Conservation (phyloP, 2,113 vertebrate species). For the Aythya baeri region DNA sequence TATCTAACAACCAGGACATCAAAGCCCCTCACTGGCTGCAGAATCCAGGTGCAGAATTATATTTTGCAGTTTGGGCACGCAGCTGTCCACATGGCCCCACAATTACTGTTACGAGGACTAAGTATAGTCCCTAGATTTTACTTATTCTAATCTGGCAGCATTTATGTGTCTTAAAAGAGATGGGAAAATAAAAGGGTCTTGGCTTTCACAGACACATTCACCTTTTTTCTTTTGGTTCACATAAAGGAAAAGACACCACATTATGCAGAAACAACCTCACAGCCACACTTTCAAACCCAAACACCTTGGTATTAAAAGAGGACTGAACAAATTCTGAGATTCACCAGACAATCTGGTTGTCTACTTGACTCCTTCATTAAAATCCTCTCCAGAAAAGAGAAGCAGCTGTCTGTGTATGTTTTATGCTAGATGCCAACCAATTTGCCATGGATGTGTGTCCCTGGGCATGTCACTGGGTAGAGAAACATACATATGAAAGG, state of each 20-base stretch:
- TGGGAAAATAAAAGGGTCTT: not conserved
- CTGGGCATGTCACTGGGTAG: not conserved
- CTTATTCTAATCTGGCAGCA: not conserved
- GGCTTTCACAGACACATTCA: not conserved
- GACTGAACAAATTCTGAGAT: not conserved
- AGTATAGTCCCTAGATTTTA: not conserved
- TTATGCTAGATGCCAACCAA: not conserved
- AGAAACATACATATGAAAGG: not conserved
- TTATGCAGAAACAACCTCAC: not conserved
- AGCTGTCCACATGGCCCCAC: not conserved
- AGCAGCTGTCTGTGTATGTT: not conserved
- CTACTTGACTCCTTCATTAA: not conserved
- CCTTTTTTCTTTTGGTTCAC: not conserved
- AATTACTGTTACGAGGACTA: not conserved
- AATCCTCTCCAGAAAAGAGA: not conserved
- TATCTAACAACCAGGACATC: not conserved
- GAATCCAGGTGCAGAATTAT: not conserved
- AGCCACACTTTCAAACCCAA: not conserved
- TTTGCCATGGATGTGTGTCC: not conserved
- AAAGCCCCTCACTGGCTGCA: not conserved
- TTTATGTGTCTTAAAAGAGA: not conserved
- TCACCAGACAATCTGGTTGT: not conserved
- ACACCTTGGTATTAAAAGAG: not conserved
- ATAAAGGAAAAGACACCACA: not conserved
- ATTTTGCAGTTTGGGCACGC: not conserved